Evolutionary conservation across 2,888 invertebrate species (phyloP).

Genomic region (Chymomyza procnemis): DNA sequence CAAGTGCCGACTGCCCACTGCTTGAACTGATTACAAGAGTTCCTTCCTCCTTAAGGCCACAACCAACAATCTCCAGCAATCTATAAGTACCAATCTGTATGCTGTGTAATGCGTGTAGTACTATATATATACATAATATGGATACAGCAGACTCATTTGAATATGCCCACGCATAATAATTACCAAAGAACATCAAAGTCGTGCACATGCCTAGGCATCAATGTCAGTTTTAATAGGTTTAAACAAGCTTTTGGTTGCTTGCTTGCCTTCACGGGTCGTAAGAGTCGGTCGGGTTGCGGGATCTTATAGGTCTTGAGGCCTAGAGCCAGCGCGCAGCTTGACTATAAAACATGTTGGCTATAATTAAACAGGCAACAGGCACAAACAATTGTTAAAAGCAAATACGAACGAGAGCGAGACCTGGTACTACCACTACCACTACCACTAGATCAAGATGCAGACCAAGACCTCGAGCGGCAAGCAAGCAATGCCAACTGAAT

Average conservation of each 20-base stretch:
- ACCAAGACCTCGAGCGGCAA: neutral
- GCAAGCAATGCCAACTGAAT: neutral
- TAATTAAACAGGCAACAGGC: slow-evolving; percentile 57
- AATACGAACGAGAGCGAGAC: slow-evolving; percentile 14
- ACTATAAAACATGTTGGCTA: slow-evolving; percentile 65
- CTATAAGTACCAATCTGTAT: neutral
- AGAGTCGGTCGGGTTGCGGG: too few relatives aligned
- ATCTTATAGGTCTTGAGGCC: neutral
- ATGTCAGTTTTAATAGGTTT: slow-evolving; percentile 8
- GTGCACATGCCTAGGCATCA: slow-evolving; percentile 49
- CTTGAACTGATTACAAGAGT: neutral
- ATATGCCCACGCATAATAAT: slow-evolving; percentile 63
- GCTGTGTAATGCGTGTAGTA: neutral
- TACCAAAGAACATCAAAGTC: slow-evolving; percentile 65
- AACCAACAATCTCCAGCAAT: neutral
- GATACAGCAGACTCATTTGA: slow-evolving; percentile 47
- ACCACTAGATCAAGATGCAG: neutral
- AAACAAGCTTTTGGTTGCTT: neutral
- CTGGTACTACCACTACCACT: neutral
- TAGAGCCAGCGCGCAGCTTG: neutral
- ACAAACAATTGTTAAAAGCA: slow-evolving; percentile 15
- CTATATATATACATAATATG: neutral
- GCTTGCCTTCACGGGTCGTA: too few relatives aligned
- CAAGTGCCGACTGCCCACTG: neutral
- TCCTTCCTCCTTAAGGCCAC: neutral